Evolutionary conservation across 2,797 vertebrate species (phyloP).

Genomic region (Leptatherina wallacei): DNA sequence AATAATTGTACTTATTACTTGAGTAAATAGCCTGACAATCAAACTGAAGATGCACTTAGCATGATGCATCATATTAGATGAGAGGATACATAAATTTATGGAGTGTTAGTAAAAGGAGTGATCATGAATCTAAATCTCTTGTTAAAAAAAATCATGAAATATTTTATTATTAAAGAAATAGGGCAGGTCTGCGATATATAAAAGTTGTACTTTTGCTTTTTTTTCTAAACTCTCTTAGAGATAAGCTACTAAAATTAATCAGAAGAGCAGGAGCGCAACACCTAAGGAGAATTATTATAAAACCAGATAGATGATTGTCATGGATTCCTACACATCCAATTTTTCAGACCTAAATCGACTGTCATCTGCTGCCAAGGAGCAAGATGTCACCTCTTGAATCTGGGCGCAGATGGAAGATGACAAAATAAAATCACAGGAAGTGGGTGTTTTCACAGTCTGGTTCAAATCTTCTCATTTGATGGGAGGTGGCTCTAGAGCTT

Average conservation of each 20-base stretch:
- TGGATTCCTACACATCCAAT: slow-evolving; percentile 11
- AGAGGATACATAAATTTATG: not conserved
- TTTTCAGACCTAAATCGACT: slow-evolving; percentile 16
- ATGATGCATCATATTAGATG: not conserved
- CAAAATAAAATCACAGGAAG: not conserved
- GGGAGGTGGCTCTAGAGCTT: not conserved
- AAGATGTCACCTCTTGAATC: not conserved
- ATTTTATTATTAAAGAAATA: not conserved
- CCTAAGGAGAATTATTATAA: slow-evolving; percentile 6
- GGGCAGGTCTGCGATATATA: slow-evolving; percentile 14
- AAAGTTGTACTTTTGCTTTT: not conserved
- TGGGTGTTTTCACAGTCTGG: not conserved
- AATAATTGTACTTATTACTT: not conserved
- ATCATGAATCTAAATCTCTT: slow-evolving; percentile 2
- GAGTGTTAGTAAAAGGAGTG: not conserved
- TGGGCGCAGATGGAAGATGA: slow-evolving; percentile 2
- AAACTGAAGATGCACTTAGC: not conserved
- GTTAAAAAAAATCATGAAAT: not conserved
- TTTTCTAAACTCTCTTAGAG: slow-evolving; percentile 11
- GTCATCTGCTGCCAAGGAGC: slow-evolving; percentile 5
- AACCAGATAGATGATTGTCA: slow-evolving; percentile 13
- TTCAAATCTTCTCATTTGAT: not conserved
- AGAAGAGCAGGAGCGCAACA: slow-evolving; percentile 22
- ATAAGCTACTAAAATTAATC: slow-evolving; percentile 35
- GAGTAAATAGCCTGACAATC: not conserved